Evolutionary conservation across 2,113 vertebrate species (phyloP).

Genomic region (Accipiter cooperii): DNA sequence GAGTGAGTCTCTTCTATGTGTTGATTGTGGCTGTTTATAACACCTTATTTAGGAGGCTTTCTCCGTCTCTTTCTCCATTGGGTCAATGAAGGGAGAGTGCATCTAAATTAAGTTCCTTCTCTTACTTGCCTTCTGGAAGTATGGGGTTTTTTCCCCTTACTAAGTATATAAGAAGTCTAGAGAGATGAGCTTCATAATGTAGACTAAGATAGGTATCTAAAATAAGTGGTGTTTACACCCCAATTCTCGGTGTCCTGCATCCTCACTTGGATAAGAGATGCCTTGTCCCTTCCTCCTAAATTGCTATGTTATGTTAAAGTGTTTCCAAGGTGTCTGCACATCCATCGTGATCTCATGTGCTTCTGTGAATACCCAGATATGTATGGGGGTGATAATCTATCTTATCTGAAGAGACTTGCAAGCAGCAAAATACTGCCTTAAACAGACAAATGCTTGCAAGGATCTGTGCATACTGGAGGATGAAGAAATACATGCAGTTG

Average conservation of each 20-base stretch:
- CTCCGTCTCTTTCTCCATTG: constrained; percentile 10
- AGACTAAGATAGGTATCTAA: not conserved
- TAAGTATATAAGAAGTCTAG: not conserved
- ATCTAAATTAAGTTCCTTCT: not conserved
- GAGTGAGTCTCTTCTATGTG: not conserved
- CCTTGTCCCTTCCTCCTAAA: not conserved
- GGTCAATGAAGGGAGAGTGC: not conserved
- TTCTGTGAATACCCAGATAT: not conserved
- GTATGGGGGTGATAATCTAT: not conserved
- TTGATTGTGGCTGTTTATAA: not conserved
- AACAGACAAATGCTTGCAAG: not conserved
- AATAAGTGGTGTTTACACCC: not conserved
- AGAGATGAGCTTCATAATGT: not conserved
- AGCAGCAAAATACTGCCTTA: not conserved
- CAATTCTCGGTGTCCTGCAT: not conserved
- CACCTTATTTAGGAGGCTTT: not conserved
- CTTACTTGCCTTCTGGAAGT: not conserved
- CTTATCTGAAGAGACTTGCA: not conserved
- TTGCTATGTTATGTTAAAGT: not conserved
- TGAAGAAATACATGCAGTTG: not conserved
- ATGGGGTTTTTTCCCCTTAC: not conserved
- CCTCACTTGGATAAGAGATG: not conserved
- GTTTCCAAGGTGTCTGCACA: not conserved
- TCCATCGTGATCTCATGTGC: not conserved
- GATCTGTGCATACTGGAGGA: not conserved